Percentiles rank a stretch among this genome's conserved stretches.
phyloP scores from a whole-genome alignment of 2,797 vertebrate species.

The Tamandua tetradactyla region DNA sequence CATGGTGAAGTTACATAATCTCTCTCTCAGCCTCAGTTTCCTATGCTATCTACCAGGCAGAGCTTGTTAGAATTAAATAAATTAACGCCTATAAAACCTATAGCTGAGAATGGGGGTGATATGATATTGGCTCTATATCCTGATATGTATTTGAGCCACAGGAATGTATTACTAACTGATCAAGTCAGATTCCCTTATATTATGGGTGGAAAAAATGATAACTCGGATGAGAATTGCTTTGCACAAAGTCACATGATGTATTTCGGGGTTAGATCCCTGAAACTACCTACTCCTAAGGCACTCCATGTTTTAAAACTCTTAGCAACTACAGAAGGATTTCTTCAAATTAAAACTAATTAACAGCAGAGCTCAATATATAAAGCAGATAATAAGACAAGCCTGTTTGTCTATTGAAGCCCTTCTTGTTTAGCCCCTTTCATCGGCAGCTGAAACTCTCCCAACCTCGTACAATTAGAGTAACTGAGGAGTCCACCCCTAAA shows the following conservation, averaged over 20 bases:
- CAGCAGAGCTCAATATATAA: neutral
- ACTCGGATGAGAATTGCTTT: neutral
- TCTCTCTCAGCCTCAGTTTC: neutral
- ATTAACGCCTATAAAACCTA: neutral
- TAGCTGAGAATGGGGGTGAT: neutral
- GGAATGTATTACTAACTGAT: neutral
- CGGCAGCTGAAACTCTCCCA: neutral
- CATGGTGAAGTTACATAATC: neutral
- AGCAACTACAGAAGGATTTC: neutral
- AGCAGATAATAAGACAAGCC: neutral
- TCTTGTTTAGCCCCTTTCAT: neutral
- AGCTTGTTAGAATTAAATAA: neutral
- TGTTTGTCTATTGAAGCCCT: neutral
- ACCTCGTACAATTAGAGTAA: slow-evolving; percentile 16
- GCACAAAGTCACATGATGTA: neutral
- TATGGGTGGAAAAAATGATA: neutral
- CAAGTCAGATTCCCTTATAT: neutral
- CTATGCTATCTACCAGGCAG: neutral
- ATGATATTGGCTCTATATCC: neutral
- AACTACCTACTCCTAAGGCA: neutral
- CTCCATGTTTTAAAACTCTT: slow-evolving; percentile 16
- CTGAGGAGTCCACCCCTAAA: neutral
- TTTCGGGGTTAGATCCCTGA: neutral
- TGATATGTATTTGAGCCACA: neutral
- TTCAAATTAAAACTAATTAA: slow-evolving; percentile 39